Evolutionary conservation across 2,797 vertebrate genomes (phyloP).

Genomic region (Taeniopygia guttata): DNA sequence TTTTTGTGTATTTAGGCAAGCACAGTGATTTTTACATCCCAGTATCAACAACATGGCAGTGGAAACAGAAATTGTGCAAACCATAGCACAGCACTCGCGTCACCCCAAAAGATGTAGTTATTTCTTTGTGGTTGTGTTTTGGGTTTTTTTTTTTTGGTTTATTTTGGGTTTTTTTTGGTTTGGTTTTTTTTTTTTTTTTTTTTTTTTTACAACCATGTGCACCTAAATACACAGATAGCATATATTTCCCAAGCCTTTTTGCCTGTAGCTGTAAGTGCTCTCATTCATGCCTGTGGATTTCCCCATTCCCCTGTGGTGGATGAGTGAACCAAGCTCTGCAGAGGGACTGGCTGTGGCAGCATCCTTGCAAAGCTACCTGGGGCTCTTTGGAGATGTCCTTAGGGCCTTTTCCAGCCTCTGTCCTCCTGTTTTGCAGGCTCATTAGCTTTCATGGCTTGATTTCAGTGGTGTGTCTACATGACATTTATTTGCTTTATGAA

Average conservation of each 20-base stretch:
- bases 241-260: background rate
- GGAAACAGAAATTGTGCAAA: background rate
- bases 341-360: background rate
- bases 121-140: background rate
- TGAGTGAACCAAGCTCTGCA: background rate
- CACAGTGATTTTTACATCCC: background rate
- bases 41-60: background rate
- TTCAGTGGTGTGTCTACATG: conserved; percentile 72
- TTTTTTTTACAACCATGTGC: fast-evolving
- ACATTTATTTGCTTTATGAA: conserved; percentile 71
- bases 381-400: conserved; percentile 28
- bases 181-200: background rate
- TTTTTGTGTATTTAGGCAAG: background rate
- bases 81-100: background rate
- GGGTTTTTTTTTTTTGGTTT: too few species aligned
- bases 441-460: conserved; percentile 69
- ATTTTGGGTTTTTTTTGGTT: too few species aligned
- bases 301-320: background rate
- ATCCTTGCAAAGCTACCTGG: background rate
- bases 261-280: background rate
- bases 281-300: fast-evolving
- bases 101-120: background rate
- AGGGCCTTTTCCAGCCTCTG: background rate
- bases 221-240: fast-evolving
- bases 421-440: conserved; percentile 57